Percentiles rank a stretch among this genome's conserved stretches.
These are phyloP conservation scores for Anthophora plumipes DNA, from an alignment of 2,888 invertebrate species.

Conservation along the genomic window DNA sequence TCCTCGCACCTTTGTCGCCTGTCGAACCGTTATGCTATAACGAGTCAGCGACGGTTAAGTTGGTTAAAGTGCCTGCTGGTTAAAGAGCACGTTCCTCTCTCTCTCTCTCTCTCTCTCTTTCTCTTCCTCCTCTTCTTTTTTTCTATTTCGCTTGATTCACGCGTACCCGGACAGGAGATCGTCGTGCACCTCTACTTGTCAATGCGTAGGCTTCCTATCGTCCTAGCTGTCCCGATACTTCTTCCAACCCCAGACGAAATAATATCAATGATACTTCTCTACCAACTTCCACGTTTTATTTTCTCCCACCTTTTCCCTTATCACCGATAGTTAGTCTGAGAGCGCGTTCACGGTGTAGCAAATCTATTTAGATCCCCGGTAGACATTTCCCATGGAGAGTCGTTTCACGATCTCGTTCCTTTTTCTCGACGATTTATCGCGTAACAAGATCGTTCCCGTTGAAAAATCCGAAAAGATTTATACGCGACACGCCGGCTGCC, in stretches of 20 bases:
- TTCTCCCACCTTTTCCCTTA: too few relatives aligned
- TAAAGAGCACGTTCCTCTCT: conserved; percentile 41
- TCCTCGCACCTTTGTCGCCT: conserved; percentile 73
- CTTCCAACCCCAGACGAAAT: conserved; percentile 34
- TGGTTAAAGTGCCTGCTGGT: conserved; percentile 67
- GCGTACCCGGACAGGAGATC: conserved; percentile 32
- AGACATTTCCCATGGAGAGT: conserved; percentile 28
- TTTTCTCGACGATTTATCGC: conserved; percentile 18
- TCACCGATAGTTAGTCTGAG: too few relatives aligned
- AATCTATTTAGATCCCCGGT: conserved; percentile 21
- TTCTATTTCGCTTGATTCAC: background rate
- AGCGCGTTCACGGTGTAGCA: background rate
- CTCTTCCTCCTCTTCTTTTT: background rate
- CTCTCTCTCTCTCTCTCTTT: background rate
- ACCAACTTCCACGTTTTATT: background rate
- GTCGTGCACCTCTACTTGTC: conserved; percentile 31
- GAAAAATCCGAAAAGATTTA: conserved; percentile 43
- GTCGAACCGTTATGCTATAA: conserved; percentile 77
- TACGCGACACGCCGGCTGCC: conserved; percentile 14
- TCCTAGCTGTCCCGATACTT: background rate
- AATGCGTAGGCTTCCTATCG: background rate
- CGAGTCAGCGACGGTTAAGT: conserved; percentile 74
- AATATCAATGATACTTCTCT: conserved; percentile 31
- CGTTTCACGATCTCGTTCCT: background rate
- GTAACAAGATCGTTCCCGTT: conserved; percentile 37